Evolutionary conservation across 2,113 vertebrate genomes (phyloP).

Genomic region (Thamnaconus septentrionalis): DNA sequence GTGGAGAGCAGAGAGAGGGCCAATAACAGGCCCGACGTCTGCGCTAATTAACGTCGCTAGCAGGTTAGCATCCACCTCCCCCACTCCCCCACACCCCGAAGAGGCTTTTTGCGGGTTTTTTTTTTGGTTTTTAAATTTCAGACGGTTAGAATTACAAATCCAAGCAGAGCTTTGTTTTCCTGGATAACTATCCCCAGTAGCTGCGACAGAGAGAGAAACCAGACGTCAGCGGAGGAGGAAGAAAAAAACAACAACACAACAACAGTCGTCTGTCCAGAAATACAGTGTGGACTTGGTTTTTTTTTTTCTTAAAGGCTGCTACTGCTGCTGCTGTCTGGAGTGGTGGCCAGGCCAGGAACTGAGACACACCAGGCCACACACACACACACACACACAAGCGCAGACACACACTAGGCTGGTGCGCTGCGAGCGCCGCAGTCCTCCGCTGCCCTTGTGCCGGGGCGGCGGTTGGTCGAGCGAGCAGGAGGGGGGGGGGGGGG

Average conservation of each 20-base stretch:
- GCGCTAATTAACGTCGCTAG: conserved; percentile 28
- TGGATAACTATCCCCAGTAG: conserved; percentile 53
- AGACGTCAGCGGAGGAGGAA: conserved; percentile 40
- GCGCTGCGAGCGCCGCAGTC: conserved; percentile 34
- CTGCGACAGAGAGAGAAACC: conserved; percentile 57
- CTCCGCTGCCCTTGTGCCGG: conserved; percentile 70
- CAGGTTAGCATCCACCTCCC: conserved; percentile 29
- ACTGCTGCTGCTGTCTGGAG: conserved; percentile 54
- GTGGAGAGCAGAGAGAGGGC: no score
- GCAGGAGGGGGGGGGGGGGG: neutral
- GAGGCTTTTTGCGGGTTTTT: neutral
- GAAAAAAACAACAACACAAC: conserved; percentile 50
- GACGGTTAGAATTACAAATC: conserved; percentile 56
- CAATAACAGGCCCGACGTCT: no score
- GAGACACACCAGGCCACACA: conserved; percentile 51
- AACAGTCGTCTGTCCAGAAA: conserved; percentile 50
- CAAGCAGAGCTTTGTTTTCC: conserved; percentile 45
- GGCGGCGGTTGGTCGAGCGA: no score
- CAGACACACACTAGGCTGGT: conserved; percentile 36
- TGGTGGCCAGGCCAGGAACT: conserved; percentile 10
- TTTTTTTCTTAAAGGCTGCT: conserved; percentile 10
- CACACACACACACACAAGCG: no score
- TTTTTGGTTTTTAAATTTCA: conserved; percentile 57
- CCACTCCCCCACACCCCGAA: conserved; percentile 14
- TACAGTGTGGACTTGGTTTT: neutral